Evolutionary conservation across 2,113 vertebrate species (phyloP), one percentile per base, ranked within the genome.

Genomic region (Procavia capensis): DNA sequence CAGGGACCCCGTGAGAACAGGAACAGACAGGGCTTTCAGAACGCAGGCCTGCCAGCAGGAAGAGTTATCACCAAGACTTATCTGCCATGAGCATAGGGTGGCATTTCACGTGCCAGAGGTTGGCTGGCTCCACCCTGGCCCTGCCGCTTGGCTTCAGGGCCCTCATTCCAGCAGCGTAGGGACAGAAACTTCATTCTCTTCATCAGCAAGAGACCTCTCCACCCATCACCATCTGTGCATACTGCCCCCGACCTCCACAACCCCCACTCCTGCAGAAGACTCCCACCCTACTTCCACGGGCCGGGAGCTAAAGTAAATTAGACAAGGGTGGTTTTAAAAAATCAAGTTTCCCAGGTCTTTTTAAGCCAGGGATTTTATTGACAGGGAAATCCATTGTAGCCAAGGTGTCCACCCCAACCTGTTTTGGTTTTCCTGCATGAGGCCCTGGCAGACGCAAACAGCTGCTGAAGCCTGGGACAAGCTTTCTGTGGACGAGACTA

Each of bases 11-110:
- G 17, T 0, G 43, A 93, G 89, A 68, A 68, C 93, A 91, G 81
- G 83, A 90, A 98, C 97, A 97, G 96, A 97, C 50, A n/a, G 80
- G 82, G 97, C 97, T 97, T 97, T 96, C 91, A 98, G 92, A 89
- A 85, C 8, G 41, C 5, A 1, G 0, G 89, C 93, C 93, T 54
- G 89, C 91, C 27, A 47, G 88, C 82, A 45, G 76, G 72, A 85
- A 84, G 89, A 88, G 64, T 80, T 86, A 96, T 90, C 94, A 83
- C 85, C 9, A 0, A 95, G 92, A 86, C 90, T 80, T 57, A 95
- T 95, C 95, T 92, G 85, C 85, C 93, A 93, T 68, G 88, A 96
- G 95, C 83, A 39, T 61, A 3, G 97, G 95, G 89, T 95, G 92
- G 92, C 95, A 95, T 93, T 95, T 96, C 95, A 96, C 79, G 64